Evolutionary conservation across 2,888 invertebrate genomes (phyloP).

Genomic region (Rhamnusium bicolor): DNA sequence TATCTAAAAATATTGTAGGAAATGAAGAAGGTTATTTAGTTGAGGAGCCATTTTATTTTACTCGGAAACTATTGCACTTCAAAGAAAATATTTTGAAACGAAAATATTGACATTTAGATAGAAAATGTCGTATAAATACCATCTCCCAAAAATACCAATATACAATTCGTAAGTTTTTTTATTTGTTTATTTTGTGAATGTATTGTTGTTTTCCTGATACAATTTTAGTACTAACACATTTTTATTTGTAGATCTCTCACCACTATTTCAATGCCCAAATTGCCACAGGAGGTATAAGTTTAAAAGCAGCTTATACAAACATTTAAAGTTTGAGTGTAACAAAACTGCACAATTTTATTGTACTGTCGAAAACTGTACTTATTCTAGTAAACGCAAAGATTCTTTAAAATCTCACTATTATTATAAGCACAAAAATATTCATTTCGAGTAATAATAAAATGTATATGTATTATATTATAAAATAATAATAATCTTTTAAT

Average conservation of each 20-base stretch:
- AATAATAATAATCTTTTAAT: too few relatives aligned
- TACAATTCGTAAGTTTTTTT: background rate
- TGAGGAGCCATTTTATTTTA: conserved; percentile 26
- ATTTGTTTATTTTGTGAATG: background rate
- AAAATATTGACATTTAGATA: background rate
- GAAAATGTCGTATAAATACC: background rate
- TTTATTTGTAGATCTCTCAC: background rate
- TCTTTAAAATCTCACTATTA: conserved; percentile 45
- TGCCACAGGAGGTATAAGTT: conserved; percentile 48
- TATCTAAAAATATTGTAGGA: conserved; percentile 8
- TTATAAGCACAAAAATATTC: conserved; percentile 33
- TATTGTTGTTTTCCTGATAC: background rate
- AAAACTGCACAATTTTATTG: conserved; percentile 37
- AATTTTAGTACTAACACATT: background rate
- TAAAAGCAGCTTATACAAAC: conserved; percentile 34
- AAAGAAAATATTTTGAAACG: conserved; percentile 20
- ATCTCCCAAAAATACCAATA: too few relatives aligned
- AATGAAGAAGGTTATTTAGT: background rate
- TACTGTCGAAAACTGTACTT: conserved; percentile 27
- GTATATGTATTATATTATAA: too few relatives aligned
- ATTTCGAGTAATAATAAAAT: background rate
- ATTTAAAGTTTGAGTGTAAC: conserved; percentile 40
- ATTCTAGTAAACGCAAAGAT: conserved; percentile 41
- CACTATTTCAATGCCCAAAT: conserved; percentile 30
- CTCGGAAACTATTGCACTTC: conserved; percentile 1